Evolutionary conservation across 2,797 vertebrate species (phyloP).

Genomic region (Ara ararauna): DNA sequence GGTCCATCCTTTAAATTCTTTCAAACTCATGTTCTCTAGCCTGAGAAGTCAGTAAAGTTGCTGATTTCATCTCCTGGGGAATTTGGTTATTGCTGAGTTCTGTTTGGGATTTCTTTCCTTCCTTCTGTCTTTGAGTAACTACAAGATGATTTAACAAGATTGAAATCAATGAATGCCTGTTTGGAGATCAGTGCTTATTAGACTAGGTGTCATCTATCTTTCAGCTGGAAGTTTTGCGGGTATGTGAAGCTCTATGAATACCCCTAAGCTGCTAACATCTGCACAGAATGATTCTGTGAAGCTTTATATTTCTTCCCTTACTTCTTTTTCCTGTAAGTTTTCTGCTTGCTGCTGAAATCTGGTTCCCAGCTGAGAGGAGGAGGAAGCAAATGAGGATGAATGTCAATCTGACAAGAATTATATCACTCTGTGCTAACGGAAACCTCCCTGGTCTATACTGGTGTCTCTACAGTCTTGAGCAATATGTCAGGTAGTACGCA

Average conservation of each 20-base stretch:
- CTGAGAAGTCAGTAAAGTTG: slow-evolving; percentile 33
- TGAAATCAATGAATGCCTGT: slow-evolving; percentile 45
- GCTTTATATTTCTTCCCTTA: background rate
- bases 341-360: background rate
- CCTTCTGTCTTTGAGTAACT: slow-evolving; percentile 17
- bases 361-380: background rate
- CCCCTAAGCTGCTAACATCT: background rate
- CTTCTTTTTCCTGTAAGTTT: background rate
- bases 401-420: background rate
- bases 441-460: background rate
- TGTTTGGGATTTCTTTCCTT: slow-evolving; percentile 32
- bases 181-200: slow-evolving; percentile 33
- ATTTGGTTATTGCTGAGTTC: slow-evolving; percentile 36
- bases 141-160: slow-evolving; percentile 48
- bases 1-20: slow-evolving; percentile 26
- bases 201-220: slow-evolving; percentile 6
- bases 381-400: background rate
- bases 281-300: slow-evolving; percentile 13
- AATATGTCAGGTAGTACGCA: background rate
- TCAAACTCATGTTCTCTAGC: background rate
- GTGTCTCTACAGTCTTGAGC: background rate
- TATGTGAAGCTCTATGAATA: background rate
- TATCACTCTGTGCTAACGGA: background rate
- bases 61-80: slow-evolving; percentile 8
- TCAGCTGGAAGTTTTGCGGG: background rate